These are phyloP conservation scores for Megalops cyprinoides DNA, from an alignment of 2,797 vertebrate species.

Conservation along the genomic window DNA sequence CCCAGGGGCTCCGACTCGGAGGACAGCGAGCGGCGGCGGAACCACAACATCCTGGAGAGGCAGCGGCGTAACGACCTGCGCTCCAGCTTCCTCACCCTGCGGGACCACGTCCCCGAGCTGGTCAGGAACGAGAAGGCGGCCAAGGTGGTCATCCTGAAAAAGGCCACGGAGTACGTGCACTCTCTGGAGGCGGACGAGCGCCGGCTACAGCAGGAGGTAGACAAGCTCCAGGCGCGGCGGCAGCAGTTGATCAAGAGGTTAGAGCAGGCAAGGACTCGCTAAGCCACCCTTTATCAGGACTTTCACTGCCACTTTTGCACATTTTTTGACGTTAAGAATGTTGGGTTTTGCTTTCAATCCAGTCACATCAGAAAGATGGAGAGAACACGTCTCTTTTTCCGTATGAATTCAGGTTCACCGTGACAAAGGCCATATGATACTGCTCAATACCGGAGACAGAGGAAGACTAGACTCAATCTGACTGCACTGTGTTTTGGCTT, in stretches of 20 bases:
- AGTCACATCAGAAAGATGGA: slow-evolving; percentile 70
- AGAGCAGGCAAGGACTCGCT: slow-evolving; percentile 93
- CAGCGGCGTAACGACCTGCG: slow-evolving; percentile 95
- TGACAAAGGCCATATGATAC: slow-evolving; percentile 29
- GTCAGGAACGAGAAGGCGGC: slow-evolving; percentile 95
- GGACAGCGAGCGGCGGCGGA: slow-evolving; percentile 94
- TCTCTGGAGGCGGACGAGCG: slow-evolving; percentile 87
- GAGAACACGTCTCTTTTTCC: slow-evolving; percentile 49
- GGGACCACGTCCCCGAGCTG: slow-evolving; percentile 96
- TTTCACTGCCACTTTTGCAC: slow-evolving; percentile 99
- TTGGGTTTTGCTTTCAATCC: slow-evolving; percentile 95
- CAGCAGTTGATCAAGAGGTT: slow-evolving; percentile 89
- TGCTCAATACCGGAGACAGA: slow-evolving; percentile 17
- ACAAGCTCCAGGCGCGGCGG: slow-evolving; percentile 84
- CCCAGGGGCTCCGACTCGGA: slow-evolving; percentile 93
- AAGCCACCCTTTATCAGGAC: slow-evolving; percentile 70
- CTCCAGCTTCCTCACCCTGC: slow-evolving; percentile 93
- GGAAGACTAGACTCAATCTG: neutral
- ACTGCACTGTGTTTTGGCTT: neutral
- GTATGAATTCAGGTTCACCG: slow-evolving; percentile 33
- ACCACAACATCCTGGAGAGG: slow-evolving; percentile 97
- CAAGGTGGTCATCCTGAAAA: slow-evolving; percentile 98
- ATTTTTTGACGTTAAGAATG: slow-evolving; percentile 99
- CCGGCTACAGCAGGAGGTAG: slow-evolving; percentile 88
- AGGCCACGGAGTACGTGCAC: slow-evolving; percentile 91